Evolutionary conservation across 2,113 vertebrate species (phyloP), one percentile per base, ranked within the genome.

Genomic region (Charina bottae): DNA sequence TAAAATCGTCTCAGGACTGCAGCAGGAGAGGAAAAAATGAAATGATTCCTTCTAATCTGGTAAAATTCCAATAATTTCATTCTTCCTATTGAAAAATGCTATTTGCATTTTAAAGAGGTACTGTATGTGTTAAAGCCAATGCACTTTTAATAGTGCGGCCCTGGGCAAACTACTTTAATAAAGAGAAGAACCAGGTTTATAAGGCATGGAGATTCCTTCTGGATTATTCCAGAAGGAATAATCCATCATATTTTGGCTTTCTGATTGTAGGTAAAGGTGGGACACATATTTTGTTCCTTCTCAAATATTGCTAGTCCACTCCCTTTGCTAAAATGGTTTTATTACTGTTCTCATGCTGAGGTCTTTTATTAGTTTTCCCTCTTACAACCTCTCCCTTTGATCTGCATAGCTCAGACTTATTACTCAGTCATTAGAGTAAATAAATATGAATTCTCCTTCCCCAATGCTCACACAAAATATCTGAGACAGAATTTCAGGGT

Each of bases 381-480:
- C 53, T 46, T 94, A 90, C 89, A 92, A 0, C 49, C 54, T 93
- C 13, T 96, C 64, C 49, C 85, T 95, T 93, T 94, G 87, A 95
- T 95, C 91, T 92, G 84, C 85, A 92, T 42, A 88, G 91, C 60
- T 92, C 55, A 95, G 72, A 72, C 23, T 90, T 46, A 92, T 92
- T 95, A 94, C 59, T 88, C 89, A 95, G 95, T 83, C 83, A 84
- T 92, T 95, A 95, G 95, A 96, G 37, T 86, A 96, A 96, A 96
- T 94, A 95, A 93, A 94, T 49, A 33, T 72, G 78, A 90, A 95
- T 93, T 95, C 49, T 78, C 90, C 55, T 49, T 72, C 54, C 78
- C 89, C 62, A 19, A 37, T 54, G 21, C 17, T 5, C 89, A 37
- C 6, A 58, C 37, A 90, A n/a, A 90, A 62, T 85, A 96, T 92